Percentiles rank a stretch among this genome's conserved stretches.
phyloP scores from a whole-genome alignment of 2,113 vertebrate species.

The Capricornis sumatraensis region DNA sequence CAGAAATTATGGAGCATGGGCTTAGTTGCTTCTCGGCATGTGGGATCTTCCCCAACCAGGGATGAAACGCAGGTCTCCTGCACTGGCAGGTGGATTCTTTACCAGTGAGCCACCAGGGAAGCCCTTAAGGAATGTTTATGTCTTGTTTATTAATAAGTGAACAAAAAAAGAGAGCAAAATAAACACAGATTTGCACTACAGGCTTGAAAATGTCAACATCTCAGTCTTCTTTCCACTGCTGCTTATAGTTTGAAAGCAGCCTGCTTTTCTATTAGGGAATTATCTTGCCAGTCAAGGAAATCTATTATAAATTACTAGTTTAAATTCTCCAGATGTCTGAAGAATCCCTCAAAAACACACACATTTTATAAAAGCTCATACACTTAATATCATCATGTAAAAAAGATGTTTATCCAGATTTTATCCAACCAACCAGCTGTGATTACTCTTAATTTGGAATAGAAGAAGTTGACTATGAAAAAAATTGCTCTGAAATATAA shows the following conservation, averaged over 20 bases:
- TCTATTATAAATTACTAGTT: constrained; percentile 38
- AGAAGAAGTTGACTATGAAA: neutral
- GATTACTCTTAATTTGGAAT: neutral
- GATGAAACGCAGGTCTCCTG: neutral
- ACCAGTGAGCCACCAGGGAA: neutral
- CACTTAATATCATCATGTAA: neutral
- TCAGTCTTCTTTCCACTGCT: neutral
- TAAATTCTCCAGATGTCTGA: constrained; percentile 34
- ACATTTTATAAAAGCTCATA: neutral
- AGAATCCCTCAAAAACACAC: constrained; percentile 41
- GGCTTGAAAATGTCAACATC: neutral
- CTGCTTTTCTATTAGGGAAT: constrained; percentile 3
- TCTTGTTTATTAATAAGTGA: neutral
- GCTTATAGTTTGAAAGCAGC: neutral
- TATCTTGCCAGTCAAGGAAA: constrained; percentile 17
- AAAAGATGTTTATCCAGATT: neutral
- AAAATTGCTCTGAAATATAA: neutral
- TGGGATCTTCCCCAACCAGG: neutral
- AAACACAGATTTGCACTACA: neutral
- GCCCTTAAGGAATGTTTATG: neutral
- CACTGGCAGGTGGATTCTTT: neutral
- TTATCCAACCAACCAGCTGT: neutral
- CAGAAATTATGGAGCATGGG: neutral
- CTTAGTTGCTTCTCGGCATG: neutral
- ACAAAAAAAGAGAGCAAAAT: neutral